Evolutionary conservation across 2,113 vertebrate genomes (phyloP), one percentile per base, ranked within the genome.

Genomic region (Sylvietta virens): DNA sequence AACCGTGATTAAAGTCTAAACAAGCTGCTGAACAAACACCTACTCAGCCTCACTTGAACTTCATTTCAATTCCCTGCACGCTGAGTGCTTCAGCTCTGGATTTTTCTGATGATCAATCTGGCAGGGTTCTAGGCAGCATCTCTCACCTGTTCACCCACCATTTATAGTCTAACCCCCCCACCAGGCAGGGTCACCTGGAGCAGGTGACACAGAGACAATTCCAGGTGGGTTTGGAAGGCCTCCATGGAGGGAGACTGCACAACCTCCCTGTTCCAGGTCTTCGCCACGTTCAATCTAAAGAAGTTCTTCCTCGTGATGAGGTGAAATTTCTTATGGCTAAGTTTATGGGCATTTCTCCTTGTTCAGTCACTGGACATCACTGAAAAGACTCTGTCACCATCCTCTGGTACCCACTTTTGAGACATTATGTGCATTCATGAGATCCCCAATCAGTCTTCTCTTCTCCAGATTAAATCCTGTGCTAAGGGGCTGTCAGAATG

Each of bases 1-100:
- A 96, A 81, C 76, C 33, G 11, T 94, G 74, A 95, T 84, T 94
- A 81, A 97, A 93, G 84, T 92, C 33, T 62, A 81, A 95, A 87
- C 20, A 92, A 85, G 82, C 58, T 94, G 82, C 93, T 81, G 95
- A 74, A 86, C 76, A 81, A 85, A 95, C 77, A 90, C 47, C 33
- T 66, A 33, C 71, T 73, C 30, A 89, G 42, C 23, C 14, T 74
- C 9, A 4, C 76, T 87, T 70, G 47, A 81, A 60, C 48, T 69
- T 60, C 81, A 92, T 91, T 95, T 85, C 23, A 90, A 53, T 88
- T 86, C 77, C 44, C 81, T 7, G 22, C 44, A 85, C 1, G 1
- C 23, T 53, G 37, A 57, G 33, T 22, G 58, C 39, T 82, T 73
- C 70, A 47, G 33, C 15, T 58, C 10, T 0, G 0, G 45, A 35